phyloP scores from a whole-genome alignment of 2,797 vertebrate species.

The Amblyopsis hoosieri region DNA sequence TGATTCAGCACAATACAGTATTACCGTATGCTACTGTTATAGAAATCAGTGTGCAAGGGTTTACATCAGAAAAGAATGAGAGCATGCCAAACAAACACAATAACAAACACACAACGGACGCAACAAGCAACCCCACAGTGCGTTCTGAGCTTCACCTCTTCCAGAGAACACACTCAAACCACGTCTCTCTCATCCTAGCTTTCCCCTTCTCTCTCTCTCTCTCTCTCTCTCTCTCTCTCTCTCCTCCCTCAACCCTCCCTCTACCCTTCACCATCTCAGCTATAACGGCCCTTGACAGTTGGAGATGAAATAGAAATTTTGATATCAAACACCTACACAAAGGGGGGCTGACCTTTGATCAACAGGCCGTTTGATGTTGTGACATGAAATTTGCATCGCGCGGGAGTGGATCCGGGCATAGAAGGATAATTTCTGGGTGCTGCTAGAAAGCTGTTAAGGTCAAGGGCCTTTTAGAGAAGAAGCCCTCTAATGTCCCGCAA shows the following conservation, averaged over 20 bases:
- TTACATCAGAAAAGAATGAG: conserved; percentile 11
- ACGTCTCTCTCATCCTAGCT: conserved; percentile 6
- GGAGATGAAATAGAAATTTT: conserved; percentile 92
- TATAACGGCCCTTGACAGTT: conserved; percentile 82
- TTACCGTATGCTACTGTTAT: neutral
- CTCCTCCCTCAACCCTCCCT: conserved; percentile 35
- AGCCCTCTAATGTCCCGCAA: conserved; percentile 71
- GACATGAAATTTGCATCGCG: conserved; percentile 91
- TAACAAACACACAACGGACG: neutral
- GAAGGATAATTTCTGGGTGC: conserved; percentile 78
- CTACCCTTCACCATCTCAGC: conserved; percentile 62
- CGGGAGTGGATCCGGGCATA: conserved; percentile 75
- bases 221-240: conserved; percentile 30
- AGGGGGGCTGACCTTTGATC: conserved; percentile 94
- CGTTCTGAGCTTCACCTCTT: conserved; percentile 3
- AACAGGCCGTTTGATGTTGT: conserved; percentile 87
- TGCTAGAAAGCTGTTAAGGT: conserved; percentile 83
- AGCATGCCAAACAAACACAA: conserved; percentile 9
- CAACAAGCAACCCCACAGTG: too few species aligned
- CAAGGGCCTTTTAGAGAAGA: conserved; percentile 82
- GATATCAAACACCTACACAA: conserved; percentile 90
- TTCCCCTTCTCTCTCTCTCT: neutral
- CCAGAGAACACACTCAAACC: conserved; percentile 12
- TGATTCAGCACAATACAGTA: neutral
- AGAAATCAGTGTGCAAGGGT: neutral